Evolutionary conservation across 2,113 vertebrate genomes (phyloP), one percentile per base, ranked within the genome.

Genomic region (Colistium nudipinnis): DNA sequence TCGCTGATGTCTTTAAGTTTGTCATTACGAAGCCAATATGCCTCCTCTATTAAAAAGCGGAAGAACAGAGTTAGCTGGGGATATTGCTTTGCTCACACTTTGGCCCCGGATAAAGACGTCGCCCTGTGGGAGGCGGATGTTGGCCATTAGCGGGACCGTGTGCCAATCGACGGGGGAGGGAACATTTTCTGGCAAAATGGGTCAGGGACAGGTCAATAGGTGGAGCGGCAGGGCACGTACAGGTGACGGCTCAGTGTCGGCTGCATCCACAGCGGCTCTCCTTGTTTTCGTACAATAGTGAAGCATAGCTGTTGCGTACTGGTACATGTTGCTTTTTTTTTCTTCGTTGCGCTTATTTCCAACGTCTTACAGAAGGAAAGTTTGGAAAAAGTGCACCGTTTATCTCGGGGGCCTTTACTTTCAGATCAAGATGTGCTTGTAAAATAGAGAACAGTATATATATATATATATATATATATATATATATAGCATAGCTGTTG

Each of bases 41-140:
- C 51, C 63, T 72, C 45, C 33, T 62, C 62, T 83, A 79, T 88
- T 89, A 82, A 71, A 60, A 24, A 61, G 79, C 83, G 87, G 89
- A 91, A 89, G 62, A 74, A 54, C 80, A 69, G 35, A 62, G 78
- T 91, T 89, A 88, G 72, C 24, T n/a, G n/a, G 38, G 51, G 51
- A 89, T 82, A 83, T 90, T 89, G 88, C 87, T 89, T 83, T 89
- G 55, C 39, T 70, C 62, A 65, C 80, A 86, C 70, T 59, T 70
- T 78, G 74, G 74, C 86, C 78, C 66, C 69, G 74, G 62, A 36
- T 59, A 72, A 67, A 70, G 54, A 74, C 36, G 36, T 54, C 54
- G 4, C 62, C 55, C 54, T 27, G 57, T 47, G 47, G 54, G 60
- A 64, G 83, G 81, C 77, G 85, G 80, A 82, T 85, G 78, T 62